Evolutionary conservation across 1,140 invertebrate species (phyloP).

Genomic region (Melitaea cinxia): DNA sequence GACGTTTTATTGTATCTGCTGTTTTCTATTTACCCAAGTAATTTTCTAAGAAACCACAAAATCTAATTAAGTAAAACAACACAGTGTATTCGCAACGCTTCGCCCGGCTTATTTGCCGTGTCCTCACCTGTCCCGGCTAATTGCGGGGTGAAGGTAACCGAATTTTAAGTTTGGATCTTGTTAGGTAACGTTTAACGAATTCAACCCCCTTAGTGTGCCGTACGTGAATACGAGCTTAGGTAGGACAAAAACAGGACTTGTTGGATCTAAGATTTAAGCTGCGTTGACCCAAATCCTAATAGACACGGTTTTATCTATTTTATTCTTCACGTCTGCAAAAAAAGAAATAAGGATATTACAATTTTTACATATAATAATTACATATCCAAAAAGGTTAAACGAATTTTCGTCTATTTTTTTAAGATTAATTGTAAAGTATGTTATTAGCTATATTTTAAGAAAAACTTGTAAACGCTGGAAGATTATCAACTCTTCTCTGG

Average conservation of each 20-base stretch:
- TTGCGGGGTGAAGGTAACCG: conserved; percentile 56
- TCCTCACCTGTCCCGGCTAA: conserved; percentile 56
- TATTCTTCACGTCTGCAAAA: background rate
- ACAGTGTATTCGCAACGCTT: conserved; percentile 28
- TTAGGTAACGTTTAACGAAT: conserved; percentile 63
- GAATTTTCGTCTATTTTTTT: background rate
- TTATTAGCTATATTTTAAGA: no score
- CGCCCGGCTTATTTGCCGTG: conserved; percentile 50
- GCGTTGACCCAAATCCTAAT: background rate
- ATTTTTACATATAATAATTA: no score
- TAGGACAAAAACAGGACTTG: conserved; percentile 30
- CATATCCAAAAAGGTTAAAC: no score
- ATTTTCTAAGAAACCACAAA: conserved; percentile 30
- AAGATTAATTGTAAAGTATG: background rate
- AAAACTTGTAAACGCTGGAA: no score
- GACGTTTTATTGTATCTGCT: background rate
- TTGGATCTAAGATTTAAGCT: conserved; percentile 19
- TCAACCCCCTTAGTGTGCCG: conserved; percentile 48
- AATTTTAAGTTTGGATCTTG: conserved; percentile 66
- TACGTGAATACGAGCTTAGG: conserved; percentile 44
- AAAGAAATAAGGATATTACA: no score
- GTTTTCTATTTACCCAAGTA: conserved; percentile 23
- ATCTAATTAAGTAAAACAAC: conserved; percentile 39
- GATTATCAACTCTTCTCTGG: no score
- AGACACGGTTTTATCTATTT: background rate